These are phyloP conservation scores for Minunthozetes semirufus DNA, from an alignment of 2,888 invertebrate species.

Conservation along the genomic window DNA sequence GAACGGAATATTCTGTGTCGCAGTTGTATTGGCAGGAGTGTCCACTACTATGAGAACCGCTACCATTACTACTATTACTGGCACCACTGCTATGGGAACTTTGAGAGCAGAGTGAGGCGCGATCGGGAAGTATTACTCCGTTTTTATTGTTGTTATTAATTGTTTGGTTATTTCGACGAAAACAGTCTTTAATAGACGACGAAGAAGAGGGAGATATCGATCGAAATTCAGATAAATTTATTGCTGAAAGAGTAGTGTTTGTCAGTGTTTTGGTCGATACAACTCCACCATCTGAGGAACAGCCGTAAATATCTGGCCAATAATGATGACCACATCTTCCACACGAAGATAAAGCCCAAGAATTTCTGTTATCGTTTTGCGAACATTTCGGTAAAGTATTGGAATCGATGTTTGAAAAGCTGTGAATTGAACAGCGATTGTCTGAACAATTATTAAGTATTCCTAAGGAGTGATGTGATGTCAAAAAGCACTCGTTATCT, in stretches of 20 bases:
- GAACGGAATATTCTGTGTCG: conserved; percentile 42
- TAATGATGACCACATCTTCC: conserved; percentile 9
- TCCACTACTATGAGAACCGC: conserved; percentile 45
- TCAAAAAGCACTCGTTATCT: conserved; percentile 17
- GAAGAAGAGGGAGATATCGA: conserved; percentile 1
- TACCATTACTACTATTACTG: conserved; percentile 28
- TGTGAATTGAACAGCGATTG: not conserved
- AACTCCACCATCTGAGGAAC: not conserved
- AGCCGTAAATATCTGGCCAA: conserved; percentile 1
- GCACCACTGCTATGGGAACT: conserved; percentile 37
- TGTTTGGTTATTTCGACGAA: not conserved
- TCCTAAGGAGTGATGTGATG: not conserved
- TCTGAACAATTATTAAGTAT: conserved; percentile 14
- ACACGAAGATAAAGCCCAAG: not conserved
- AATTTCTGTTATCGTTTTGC: conserved; percentile 4
- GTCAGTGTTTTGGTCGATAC: not conserved
- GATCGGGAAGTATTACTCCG: conserved; percentile 36
- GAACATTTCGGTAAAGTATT: conserved; percentile 18
- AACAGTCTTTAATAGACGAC: not conserved
- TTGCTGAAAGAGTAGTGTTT: conserved; percentile 20
- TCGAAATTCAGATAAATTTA: conserved; percentile 24
- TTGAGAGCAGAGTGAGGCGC: conserved; percentile 41
- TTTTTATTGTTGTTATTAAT: not conserved
- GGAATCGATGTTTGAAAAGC: not conserved
- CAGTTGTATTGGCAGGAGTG: conserved; percentile 56